A percentile compares a stretch with the other conserved stretches of the same genome.
These are phyloP conservation scores for Leptinotarsa defecta DNA, from an alignment of 1,140 invertebrate species.

Conservation along the genomic window DNA sequence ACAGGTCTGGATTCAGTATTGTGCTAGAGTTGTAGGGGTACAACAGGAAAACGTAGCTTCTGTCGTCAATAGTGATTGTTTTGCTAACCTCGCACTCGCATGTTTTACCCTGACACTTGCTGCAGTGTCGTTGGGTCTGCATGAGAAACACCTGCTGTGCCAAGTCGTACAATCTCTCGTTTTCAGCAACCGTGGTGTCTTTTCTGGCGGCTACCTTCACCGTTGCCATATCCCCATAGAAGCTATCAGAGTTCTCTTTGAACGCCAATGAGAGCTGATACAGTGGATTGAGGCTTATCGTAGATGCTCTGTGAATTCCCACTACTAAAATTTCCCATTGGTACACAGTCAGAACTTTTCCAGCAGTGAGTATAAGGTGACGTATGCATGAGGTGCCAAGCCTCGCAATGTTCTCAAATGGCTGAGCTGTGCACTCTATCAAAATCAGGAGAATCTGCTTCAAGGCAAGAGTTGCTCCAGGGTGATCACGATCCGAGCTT, in stretches of 20 bases:
- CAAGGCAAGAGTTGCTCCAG: constrained; percentile 76
- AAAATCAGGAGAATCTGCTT: constrained; percentile 86
- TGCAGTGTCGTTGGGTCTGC: constrained; percentile 59
- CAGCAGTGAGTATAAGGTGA: constrained; percentile 82
- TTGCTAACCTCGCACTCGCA: constrained; percentile 47
- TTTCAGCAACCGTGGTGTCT: constrained; percentile 81
- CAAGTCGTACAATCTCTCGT: constrained; percentile 79
- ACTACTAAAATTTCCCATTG: constrained; percentile 86
- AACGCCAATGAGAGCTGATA: constrained; percentile 87
- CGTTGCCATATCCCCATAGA: constrained; percentile 89
- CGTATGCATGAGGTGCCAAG: constrained; percentile 92
- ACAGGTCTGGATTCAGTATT: constrained; percentile 77
- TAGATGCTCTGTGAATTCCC: constrained; percentile 78
- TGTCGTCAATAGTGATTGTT: constrained; percentile 67
- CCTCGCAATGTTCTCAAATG: constrained; percentile 83
- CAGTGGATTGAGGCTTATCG: constrained; percentile 80
- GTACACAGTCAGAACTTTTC: constrained; percentile 75
- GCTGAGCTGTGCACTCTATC: constrained; percentile 88
- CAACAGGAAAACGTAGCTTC: constrained; percentile 88
- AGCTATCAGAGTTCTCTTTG: constrained; percentile 86
- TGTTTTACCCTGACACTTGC: constrained; percentile 47
- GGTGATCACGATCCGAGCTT: constrained; percentile 40
- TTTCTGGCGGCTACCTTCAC: constrained; percentile 90
- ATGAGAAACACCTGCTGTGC: constrained; percentile 79
- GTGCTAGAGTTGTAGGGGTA: constrained; percentile 77